Base-by-base conservation (phyloP, 1,140 invertebrate genomes). In the Carposina sasakii region DNA sequence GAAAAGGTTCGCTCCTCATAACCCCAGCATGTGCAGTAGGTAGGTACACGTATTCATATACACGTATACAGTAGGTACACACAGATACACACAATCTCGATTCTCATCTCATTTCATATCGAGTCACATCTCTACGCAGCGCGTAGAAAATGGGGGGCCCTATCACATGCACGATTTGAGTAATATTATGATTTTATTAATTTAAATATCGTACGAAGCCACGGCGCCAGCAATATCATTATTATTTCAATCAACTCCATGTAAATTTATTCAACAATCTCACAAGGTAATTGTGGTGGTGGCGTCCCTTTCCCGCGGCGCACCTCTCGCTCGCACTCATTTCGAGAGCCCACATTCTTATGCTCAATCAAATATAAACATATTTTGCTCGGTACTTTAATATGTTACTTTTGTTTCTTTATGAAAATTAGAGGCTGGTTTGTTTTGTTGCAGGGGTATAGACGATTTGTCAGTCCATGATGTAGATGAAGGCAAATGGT, bases 181-280 rank as follows among this genome's bases (percentile, higher is more conserved):
- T 70, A 76, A 76, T 69, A 82, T 74, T 76, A 82, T 76, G 69
- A 82, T 82, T 77, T 78, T 83, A 83, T 76, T 81, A 77, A 83
- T 83, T 81, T 83, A 83, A 81, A 81, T 79, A 81, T 77, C 70
- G 67, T 70, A 72, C 69, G 69, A 67, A 65, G 67, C 68, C 70
- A 63, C 69, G 63, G 72, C 75, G 67, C 67, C 71, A 77, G 73
- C 76, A 81, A 83, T 81, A 81, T 83, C 79, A 81, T 83, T 83
- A 83, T 83, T 83, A 83, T 83, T 81, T 83, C 79, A 83, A 83
- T 83, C 79, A 81, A 77, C 71, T 77, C 69, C 81, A 83, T 81
- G 79, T 81, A 81, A 81, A 83, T 83, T 79, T 83, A 83, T 83
- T 83, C 79, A 79, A 83, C 76, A 81, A 78, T 82, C 78, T 82